These are phyloP conservation scores for Perodicticus potto DNA, from an alignment of 2,797 vertebrate species.

Conservation along the genomic window DNA sequence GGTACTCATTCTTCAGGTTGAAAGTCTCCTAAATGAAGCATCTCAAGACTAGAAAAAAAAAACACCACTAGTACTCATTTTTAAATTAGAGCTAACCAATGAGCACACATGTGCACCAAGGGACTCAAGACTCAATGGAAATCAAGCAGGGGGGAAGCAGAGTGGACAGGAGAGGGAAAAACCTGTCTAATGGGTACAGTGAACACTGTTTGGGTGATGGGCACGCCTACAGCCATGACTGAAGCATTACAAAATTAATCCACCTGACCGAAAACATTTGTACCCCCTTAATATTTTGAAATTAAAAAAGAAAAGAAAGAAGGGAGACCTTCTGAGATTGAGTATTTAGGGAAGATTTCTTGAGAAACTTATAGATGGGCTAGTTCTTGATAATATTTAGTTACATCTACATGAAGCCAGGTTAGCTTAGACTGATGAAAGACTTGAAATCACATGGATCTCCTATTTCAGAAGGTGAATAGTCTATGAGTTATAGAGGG, in stretches of 20 bases:
- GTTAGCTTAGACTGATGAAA: not conserved
- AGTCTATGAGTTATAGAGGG: not conserved
- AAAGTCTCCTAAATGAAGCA: not conserved
- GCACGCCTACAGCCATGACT: not conserved
- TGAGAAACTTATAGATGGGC: not conserved
- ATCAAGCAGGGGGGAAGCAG: not conserved
- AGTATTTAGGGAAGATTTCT: not conserved
- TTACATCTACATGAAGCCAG: not conserved
- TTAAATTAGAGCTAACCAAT: not conserved
- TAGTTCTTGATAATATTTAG: not conserved
- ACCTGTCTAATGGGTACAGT: not conserved
- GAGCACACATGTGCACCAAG: not conserved
- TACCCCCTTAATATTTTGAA: not conserved
- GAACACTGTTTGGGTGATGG: not conserved
- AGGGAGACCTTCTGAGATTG: not conserved
- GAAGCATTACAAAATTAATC: not conserved
- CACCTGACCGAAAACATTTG: not conserved
- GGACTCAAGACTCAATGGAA: not conserved
- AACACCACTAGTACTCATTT: not conserved
- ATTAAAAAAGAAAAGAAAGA: not conserved
- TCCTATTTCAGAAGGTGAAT: slow-evolving; percentile 11
- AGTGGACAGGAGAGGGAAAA: not conserved
- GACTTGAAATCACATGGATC: not conserved
- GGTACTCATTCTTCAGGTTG: not conserved
- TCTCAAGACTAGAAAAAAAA: not conserved